Evolutionary conservation across 2,888 invertebrate genomes (phyloP), one percentile per base, ranked within the genome.

Genomic region (Trichopria drosophilae): DNA sequence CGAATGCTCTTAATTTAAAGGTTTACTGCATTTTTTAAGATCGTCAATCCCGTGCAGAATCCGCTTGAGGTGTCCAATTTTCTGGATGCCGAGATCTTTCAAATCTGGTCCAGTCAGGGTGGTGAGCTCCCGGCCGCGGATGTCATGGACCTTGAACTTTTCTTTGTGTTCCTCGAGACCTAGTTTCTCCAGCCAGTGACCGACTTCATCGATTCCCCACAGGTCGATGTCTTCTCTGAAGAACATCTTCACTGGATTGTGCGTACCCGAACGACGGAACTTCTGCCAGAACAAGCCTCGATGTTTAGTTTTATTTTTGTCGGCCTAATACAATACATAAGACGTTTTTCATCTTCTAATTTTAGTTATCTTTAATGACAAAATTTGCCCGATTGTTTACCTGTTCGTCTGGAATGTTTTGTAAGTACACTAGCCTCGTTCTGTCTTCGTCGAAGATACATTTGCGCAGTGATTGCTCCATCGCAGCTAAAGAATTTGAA

Each of bases 11-110:
- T n/a, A n/a, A n/a, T n/a, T n/a, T n/a, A n/a, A n/a, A n/a, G n/a
- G n/a, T n/a, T n/a, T n/a, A n/a, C 29, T 37, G 63, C 57, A 70
- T 62, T 65, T 71, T 53, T 75, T 75, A 58, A 90, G 78, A 74
- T 95, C 94, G 77, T 91, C 90, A 56, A 95, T 91, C 16, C 91
- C 93, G 74, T 93, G 92, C 58, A 94, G 84, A 61, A 98, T 90
- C 68, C 97, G 84, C 78, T 97, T 97, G 22, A 96, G 87, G 74
- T 97, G 97, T 1, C 97, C 97, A 41, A 97, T 92, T 79, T 97
- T 97, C 7, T 88, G 87, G 44, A 97, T 88, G 6, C 96, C 96
- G 35, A 97, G 81, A 60, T 97, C 97, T 72, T 93, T 86, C 4
- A 92, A 80, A 73, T 93, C 92, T 12, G 93, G 80, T 42, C 95